A percentile compares a stretch with the other conserved stretches of the same genome.
Evolutionary conservation across 2,888 invertebrate species (phyloP).

Genomic region (Pteria penguin): DNA sequence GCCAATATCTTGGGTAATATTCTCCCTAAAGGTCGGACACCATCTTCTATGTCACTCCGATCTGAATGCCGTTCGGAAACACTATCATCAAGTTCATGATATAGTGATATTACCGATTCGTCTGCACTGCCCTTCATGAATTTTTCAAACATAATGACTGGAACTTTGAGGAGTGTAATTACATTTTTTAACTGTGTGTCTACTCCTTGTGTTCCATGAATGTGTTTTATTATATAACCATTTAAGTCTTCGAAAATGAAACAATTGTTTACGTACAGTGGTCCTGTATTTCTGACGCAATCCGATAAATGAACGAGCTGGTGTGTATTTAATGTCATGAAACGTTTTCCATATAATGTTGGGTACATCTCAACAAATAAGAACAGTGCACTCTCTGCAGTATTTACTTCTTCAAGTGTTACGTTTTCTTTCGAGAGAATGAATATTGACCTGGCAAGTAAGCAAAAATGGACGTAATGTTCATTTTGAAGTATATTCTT

Average conservation of each 20-base stretch:
- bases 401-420: conserved; percentile 1
- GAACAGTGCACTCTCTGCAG: conserved; percentile 2
- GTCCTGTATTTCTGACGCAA: conserved; percentile 1
- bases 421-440: conserved; percentile 5
- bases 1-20: too few relatives aligned
- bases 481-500: neutral
- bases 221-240: conserved; percentile 34
- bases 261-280: conserved; percentile 24
- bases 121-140: neutral
- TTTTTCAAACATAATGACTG: neutral
- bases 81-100: too few relatives aligned
- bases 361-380: conserved; percentile 15
- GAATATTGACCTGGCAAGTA: neutral
- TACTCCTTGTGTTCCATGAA: conserved; percentile 32
- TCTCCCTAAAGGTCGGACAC: too few relatives aligned
- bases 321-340: conserved; percentile 24
- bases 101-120: too few relatives aligned
- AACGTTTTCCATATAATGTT: neutral
- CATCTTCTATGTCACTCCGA: too few relatives aligned
- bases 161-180: conserved; percentile 9
- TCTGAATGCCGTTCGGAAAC: too few relatives aligned
- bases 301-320: conserved; percentile 24
- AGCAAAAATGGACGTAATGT: conserved; percentile 20
- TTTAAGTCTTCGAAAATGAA: conserved; percentile 32
- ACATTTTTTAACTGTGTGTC: conserved; percentile 17